Percentiles rank a stretch among this genome's conserved stretches.
These are phyloP conservation scores for Pangasius krempfi DNA, from an alignment of 2,797 vertebrate genomes.

Conservation along the genomic window DNA sequence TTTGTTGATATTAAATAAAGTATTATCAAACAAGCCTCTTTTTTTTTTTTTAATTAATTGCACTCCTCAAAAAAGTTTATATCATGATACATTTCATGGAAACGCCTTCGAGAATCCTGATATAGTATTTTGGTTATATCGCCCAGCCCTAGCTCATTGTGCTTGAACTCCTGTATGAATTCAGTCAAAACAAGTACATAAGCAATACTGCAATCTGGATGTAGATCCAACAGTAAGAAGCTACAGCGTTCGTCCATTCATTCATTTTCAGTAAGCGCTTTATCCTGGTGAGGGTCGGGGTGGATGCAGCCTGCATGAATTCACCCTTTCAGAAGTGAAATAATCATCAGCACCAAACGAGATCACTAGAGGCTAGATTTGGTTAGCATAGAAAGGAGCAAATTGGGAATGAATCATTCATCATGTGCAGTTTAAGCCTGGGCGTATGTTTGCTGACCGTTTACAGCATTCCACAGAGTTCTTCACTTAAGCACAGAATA, in stretches of 20 bases:
- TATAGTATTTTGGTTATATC: background rate
- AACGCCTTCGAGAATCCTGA: background rate
- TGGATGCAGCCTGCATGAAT: conserved; percentile 48
- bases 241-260: background rate
- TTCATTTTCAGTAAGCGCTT: background rate
- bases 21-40: background rate
- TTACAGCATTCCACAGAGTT: conserved; percentile 41
- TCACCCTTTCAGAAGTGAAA: conserved; percentile 59
- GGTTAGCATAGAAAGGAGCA: background rate
- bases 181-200: background rate
- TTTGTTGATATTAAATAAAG: background rate
- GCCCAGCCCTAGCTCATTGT: background rate
- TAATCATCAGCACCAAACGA: conserved; percentile 61
- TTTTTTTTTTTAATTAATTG: background rate
- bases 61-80: background rate
- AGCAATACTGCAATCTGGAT: background rate
- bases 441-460: background rate
- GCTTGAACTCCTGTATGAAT: background rate
- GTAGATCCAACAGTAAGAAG: background rate
- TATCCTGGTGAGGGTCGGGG: too few species aligned
- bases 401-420: conserved; percentile 43
- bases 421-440: background rate
- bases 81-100: background rate
- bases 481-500: conserved; percentile 28
- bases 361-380: conserved; percentile 57